A percentile compares a stretch with the other conserved stretches of the same genome.
Conservation (phyloP, 2,113 vertebrate species). For the Chloropsis hardwickii region DNA sequence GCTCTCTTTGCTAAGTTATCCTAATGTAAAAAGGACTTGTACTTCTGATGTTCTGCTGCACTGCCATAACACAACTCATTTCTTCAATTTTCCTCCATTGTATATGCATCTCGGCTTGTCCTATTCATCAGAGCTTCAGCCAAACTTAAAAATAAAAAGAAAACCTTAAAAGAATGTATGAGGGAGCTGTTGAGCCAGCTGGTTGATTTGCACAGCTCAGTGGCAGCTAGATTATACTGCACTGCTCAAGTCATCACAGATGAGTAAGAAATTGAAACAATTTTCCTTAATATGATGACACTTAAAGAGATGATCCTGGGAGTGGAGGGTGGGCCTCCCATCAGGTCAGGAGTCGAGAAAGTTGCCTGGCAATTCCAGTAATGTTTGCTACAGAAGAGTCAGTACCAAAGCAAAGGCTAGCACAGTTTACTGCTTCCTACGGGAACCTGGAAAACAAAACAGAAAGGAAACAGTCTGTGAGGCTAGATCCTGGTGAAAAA, state of each 20-base stretch:
- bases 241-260: slow-evolving; percentile 48
- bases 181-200: not conserved
- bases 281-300: slow-evolving; percentile 31
- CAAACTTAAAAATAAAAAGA: slow-evolving; percentile 12
- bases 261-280: slow-evolving; percentile 8
- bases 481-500: not conserved
- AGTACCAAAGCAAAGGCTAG: slow-evolving; percentile 58
- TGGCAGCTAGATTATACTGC: slow-evolving; percentile 51
- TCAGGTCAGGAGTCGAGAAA: not conserved
- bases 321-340: not conserved
- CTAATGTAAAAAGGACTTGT: not conserved
- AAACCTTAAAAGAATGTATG: not conserved
- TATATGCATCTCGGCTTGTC: not conserved
- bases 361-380: slow-evolving; percentile 58
- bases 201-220: not conserved
- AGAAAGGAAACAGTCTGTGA: not conserved
- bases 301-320: slow-evolving; percentile 32
- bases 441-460: slow-evolving; percentile 67
- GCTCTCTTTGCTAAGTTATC: not conserved
- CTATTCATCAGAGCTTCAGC: not conserved
- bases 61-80: not conserved
- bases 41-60: not conserved
- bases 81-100: not conserved
- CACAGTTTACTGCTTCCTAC: slow-evolving; percentile 70
- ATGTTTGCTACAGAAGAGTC: slow-evolving; percentile 69